These are phyloP conservation scores for Crypturellus tataupa DNA, from an alignment of 2,797 vertebrate species.

Conservation along the genomic window DNA sequence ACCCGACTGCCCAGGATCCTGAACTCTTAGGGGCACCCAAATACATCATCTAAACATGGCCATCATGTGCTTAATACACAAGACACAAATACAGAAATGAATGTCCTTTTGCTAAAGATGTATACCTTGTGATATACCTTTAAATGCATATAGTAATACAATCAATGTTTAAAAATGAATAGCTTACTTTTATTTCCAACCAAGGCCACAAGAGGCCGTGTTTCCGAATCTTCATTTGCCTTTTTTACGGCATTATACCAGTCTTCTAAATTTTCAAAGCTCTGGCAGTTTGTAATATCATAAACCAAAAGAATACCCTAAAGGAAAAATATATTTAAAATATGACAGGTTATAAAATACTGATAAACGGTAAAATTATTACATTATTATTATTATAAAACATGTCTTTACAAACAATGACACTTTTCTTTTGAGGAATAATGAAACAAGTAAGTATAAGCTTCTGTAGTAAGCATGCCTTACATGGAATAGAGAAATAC, in stretches of 20 bases:
- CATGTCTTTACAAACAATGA: not conserved
- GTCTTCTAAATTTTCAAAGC: conserved; percentile 98
- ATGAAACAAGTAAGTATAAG: not conserved
- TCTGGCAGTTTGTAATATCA: conserved; percentile 97
- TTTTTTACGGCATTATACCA: conserved; percentile 96
- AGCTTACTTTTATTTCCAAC: conserved; percentile 99
- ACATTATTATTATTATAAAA: not conserved
- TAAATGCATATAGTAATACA: not conserved
- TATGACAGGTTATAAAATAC: not conserved
- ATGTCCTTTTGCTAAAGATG: not conserved
- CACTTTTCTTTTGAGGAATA: not conserved
- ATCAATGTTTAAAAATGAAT: conserved; percentile 21
- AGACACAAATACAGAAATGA: not conserved
- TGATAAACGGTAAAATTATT: not conserved
- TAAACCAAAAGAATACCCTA: conserved; percentile 97
- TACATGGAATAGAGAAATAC: not conserved
- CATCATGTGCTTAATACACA: not conserved
- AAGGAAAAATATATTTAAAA: conserved; percentile 58
- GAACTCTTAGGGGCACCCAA: not conserved
- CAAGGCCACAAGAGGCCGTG: conserved; percentile 90
- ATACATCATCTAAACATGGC: not conserved
- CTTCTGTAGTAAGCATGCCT: not conserved
- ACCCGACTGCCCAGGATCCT: not conserved
- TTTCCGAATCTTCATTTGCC: conserved; percentile 92
- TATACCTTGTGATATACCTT: not conserved